Conservation (phyloP, 1,140 invertebrate genomes). For the Pseudomyrmex concolor region DNA sequence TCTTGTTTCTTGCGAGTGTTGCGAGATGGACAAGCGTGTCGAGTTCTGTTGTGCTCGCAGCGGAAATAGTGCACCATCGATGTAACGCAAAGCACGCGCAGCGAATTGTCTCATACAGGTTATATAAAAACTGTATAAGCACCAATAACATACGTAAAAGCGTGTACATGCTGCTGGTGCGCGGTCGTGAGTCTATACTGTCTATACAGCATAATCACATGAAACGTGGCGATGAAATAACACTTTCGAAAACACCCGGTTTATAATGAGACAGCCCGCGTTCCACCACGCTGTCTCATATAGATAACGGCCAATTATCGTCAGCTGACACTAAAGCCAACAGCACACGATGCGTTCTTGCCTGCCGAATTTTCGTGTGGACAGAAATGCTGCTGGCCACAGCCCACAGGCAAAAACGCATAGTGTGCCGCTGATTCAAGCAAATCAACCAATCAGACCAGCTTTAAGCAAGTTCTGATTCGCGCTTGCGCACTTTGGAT, state of each 20-base stretch:
- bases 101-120: conserved; percentile 22
- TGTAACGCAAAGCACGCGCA: conserved; percentile 12
- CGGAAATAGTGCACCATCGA: conserved; percentile 19
- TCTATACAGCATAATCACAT: conserved; percentile 64
- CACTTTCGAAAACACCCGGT: conserved; percentile 1
- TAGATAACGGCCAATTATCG: too few species aligned
- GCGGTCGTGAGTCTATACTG: conserved; percentile 25
- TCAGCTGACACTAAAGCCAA: too few species aligned
- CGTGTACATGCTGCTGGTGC: conserved; percentile 51
- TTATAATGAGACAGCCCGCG: conserved; percentile 16
- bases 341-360: too few species aligned
- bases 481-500: too few species aligned
- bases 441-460: too few species aligned
- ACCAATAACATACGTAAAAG: conserved; percentile 53
- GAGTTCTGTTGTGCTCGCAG: conserved; percentile 34
- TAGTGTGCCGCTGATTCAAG: too few species aligned
- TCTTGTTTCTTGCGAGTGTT: conserved; percentile 66
- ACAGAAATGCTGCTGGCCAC: too few species aligned
- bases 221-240: background rate
- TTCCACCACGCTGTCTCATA: background rate
- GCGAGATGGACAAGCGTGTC: conserved; percentile 13
- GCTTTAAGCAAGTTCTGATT: too few species aligned
- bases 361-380: too few species aligned
- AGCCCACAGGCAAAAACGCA: too few species aligned
- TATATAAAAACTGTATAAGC: conserved; percentile 48